These are phyloP conservation scores for Drosophila pseudoananassae DNA, from an alignment of 1,140 invertebrate species.

Conservation along the genomic window DNA sequence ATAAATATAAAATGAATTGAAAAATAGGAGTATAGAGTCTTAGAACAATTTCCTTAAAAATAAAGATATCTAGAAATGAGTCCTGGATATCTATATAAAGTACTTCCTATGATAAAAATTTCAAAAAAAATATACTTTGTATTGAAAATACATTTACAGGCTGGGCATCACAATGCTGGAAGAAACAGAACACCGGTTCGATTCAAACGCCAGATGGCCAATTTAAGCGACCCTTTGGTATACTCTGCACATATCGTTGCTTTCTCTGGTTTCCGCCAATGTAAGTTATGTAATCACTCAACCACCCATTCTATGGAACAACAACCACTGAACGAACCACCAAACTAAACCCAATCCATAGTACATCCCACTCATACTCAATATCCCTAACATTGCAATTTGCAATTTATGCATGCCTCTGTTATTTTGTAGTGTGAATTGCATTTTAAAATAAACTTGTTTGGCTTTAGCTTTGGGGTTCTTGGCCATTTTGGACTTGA, in stretches of 20 bases:
- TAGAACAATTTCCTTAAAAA: too few species aligned
- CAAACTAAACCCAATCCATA: neutral
- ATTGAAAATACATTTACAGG: constrained; percentile 40
- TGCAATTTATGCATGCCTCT: constrained; percentile 66
- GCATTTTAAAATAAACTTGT: constrained; percentile 76
- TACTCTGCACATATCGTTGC: constrained; percentile 83
- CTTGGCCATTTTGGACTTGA: constrained; percentile 23
- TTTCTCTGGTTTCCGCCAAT: constrained; percentile 83
- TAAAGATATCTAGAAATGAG: too few species aligned
- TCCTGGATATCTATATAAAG: too few species aligned
- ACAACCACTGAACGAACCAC: too few species aligned
- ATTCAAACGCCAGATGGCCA: constrained; percentile 82
- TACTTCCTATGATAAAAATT: too few species aligned
- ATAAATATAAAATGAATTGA: too few species aligned
- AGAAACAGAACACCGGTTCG: constrained; percentile 79
- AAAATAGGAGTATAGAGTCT: too few species aligned
- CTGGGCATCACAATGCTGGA: constrained; percentile 81
- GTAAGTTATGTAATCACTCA: constrained; percentile 74
- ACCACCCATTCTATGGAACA: neutral
- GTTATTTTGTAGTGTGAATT: constrained; percentile 72
- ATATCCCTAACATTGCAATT: constrained; percentile 20
- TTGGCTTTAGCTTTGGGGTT: constrained; percentile 34
- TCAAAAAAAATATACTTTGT: neutral
- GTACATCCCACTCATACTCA: too few species aligned
- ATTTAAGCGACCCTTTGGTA: constrained; percentile 81